These are phyloP conservation scores for Cydia fagiglandana DNA, from an alignment of 1,140 invertebrate genomes.

Conservation along the genomic window DNA sequence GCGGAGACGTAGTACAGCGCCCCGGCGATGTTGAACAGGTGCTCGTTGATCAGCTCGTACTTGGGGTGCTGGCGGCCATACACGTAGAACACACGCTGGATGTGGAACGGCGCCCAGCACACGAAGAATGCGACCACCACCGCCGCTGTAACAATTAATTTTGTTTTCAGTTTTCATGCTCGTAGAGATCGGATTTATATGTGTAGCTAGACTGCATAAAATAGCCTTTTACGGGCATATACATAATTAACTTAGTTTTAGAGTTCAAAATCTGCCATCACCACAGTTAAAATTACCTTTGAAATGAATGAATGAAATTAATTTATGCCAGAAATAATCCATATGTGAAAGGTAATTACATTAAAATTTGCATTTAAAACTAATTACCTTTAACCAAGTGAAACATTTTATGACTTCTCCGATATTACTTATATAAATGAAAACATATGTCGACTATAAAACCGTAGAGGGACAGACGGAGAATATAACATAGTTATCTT, in stretches of 20 bases:
- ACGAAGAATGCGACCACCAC: conserved; percentile 97
- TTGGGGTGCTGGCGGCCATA: conserved; percentile 82
- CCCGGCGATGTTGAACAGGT: conserved; percentile 89
- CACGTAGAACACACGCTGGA: conserved; percentile 89
- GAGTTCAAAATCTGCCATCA: no score
- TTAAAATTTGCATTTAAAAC: no score
- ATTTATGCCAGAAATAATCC: no score
- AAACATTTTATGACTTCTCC: background rate
- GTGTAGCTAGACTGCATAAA: no score
- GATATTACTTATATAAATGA: background rate
- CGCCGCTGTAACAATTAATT: conserved; percentile 86
- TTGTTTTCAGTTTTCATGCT: no score
- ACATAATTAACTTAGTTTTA: no score
- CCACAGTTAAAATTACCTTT: no score
- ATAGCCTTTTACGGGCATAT: no score
- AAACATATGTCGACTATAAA: background rate
- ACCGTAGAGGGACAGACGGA: background rate
- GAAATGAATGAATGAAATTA: no score
- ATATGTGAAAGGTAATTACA: no score
- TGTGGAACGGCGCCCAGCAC: conserved; percentile 98
- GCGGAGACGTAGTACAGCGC: conserved; percentile 92
- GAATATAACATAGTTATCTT: background rate
- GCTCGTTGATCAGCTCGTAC: conserved; percentile 86
- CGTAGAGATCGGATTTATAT: no score
- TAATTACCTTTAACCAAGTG: no score